Percentiles rank a stretch among this genome's conserved stretches.
Evolutionary conservation across 2,113 vertebrate species (phyloP).

Genomic region (Glaucomys volans): DNA sequence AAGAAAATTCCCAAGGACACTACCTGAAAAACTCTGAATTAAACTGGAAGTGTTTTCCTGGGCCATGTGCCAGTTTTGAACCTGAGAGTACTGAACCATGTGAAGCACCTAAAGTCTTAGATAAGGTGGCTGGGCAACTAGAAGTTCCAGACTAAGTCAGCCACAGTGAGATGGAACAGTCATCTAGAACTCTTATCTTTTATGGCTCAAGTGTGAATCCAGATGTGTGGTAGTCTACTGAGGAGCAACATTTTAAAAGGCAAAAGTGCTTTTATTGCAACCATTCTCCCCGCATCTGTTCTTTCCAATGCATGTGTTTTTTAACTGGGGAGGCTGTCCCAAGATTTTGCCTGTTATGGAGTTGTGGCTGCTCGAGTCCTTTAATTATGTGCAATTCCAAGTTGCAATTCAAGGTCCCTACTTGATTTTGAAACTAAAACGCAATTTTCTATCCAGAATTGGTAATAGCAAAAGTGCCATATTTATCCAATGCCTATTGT

Average conservation of each 20-base stretch:
- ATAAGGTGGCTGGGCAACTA: neutral
- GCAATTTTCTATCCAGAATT: neutral
- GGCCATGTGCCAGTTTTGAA: neutral
- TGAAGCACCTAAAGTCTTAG: neutral
- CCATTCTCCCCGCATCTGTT: neutral
- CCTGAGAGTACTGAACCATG: neutral
- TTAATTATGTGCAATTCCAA: neutral
- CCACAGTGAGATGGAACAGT: neutral
- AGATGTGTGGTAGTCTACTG: neutral
- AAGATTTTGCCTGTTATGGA: neutral
- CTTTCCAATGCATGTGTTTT: conserved; percentile 3
- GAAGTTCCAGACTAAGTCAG: neutral
- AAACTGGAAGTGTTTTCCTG: neutral
- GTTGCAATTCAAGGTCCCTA: neutral
- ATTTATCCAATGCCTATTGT: neutral
- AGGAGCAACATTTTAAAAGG: neutral
- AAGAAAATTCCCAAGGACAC: neutral
- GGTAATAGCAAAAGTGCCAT: neutral
- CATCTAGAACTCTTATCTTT: neutral
- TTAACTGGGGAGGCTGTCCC: neutral
- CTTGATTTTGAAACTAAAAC: conserved; percentile 31
- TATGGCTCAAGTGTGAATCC: neutral
- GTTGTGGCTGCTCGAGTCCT: neutral
- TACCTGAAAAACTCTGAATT: neutral
- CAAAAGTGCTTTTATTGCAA: neutral